These are phyloP conservation scores for Tinamus major DNA, from an alignment of 2,797 vertebrate genomes.

Conservation along the genomic window DNA sequence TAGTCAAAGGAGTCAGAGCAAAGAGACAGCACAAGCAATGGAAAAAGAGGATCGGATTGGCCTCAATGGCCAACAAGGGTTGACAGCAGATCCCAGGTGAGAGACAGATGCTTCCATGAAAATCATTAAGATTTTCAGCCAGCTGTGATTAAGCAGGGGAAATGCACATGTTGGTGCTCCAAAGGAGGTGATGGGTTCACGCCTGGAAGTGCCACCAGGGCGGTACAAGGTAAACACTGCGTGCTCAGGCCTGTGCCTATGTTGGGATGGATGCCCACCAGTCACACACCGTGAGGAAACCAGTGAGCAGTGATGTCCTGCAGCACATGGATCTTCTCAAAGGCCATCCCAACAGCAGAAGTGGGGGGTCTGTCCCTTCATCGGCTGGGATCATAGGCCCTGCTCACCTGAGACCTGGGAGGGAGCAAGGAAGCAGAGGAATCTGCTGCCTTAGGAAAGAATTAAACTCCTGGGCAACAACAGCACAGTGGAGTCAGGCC, in stretches of 20 bases:
- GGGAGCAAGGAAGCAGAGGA: background rate
- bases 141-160: background rate
- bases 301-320: no score
- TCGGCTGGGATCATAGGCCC: background rate
- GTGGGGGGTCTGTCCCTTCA: background rate
- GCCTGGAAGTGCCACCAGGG: background rate
- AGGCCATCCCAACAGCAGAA: background rate
- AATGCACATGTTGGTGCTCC: background rate
- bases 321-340: background rate
- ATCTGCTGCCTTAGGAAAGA: background rate
- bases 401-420: background rate
- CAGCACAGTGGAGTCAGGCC: background rate
- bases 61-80: no score
- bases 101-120: background rate
- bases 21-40: background rate
- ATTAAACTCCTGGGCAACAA: background rate
- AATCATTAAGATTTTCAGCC: background rate
- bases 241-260: no score
- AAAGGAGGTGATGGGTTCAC: background rate
- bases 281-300: no score
- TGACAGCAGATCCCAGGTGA: background rate
- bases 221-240: no score
- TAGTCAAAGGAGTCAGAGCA: background rate
- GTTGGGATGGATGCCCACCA: no score
- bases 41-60: background rate